A percentile compares a stretch with the other conserved stretches of the same genome.
phyloP scores from a whole-genome alignment of 2,797 vertebrate genomes.

The Alauda arvensis region DNA sequence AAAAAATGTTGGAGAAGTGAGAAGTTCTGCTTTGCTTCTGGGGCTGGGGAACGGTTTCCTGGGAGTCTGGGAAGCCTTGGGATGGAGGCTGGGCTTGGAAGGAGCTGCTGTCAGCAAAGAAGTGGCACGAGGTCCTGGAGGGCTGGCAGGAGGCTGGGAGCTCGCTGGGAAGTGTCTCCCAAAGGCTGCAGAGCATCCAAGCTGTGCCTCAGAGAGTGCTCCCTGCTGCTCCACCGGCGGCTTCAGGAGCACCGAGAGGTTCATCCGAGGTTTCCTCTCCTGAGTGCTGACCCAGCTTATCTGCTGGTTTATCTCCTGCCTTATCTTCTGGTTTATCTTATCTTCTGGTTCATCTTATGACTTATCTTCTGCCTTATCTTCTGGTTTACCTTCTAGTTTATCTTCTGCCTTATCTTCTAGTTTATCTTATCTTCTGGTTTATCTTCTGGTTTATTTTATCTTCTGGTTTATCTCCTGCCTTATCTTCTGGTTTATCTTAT shows the following conservation, averaged over 20 bases:
- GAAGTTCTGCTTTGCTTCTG: slow-evolving; percentile 41
- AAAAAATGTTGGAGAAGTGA: slow-evolving; percentile 26
- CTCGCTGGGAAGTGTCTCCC: not conserved
- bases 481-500: not conserved
- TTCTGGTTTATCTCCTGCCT: not conserved
- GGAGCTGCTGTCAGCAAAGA: not conserved
- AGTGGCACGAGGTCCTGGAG: not conserved
- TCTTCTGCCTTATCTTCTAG: not conserved
- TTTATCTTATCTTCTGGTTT: too few species aligned
- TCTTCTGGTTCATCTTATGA: not conserved
- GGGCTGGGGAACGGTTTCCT: not conserved
- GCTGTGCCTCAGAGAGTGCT: not conserved
- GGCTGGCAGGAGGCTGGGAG: not conserved
- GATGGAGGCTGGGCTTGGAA: slow-evolving; percentile 1
- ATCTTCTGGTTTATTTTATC: not conserved
- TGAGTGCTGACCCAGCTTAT: not conserved
- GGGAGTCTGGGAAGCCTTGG: not conserved
- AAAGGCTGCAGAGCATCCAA: not conserved
- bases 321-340: not conserved
- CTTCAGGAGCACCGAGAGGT: not conserved
- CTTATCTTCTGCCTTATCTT: not conserved
- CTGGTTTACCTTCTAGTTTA: not conserved
- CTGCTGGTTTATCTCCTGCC: not conserved
- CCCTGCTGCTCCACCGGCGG: accelerated
- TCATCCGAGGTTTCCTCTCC: not conserved